Evolutionary conservation across 64 coral and sea anemone species (phyloP), one percentile per base, ranked within the genome.

Genomic region (Montipora cactus): DNA sequence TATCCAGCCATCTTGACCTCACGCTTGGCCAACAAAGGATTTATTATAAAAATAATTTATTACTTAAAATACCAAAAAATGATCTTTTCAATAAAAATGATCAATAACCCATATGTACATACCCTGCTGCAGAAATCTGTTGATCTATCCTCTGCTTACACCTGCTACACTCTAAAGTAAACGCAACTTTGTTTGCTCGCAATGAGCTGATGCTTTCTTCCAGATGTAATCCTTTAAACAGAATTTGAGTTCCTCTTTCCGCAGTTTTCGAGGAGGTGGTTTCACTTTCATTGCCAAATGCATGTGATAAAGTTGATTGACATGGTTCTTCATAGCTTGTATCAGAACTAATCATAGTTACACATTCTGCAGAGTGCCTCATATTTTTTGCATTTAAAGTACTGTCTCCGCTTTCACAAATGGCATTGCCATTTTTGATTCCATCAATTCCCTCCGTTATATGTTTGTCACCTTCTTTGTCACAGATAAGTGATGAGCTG

Each of bases 231-330:
- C 79, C 95, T 48, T 67, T 91, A 19, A 99, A 94, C 74, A 90
- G 91, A 25, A 99, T 90, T 87, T 96, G 92, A 90, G 98, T 99
- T 81, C 98, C 98, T 28, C 77, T 94, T 23, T 83, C 93, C 1
- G 70, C 50, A 91, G 4, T 18, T 19, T 47, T 83, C 19, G 4
- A 21, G 0, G 23, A 21, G 12, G 62, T 57, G 11, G 19, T 1
- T 28, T 95, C 58, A 18, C n/a, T 1, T 28, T 95, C 58, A 18
- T 57, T 53, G 1, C 15, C 37, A 4, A 18, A 12, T 51, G 10
- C 21, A 16, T 50, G 7, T 86, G 66, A 23, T 71, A 70, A 44
- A 3, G 8, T 51, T 84, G 72, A 69, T 37, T 25, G 14, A 47
- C 50, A 45, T 18, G 2, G 7, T 47, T 68, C n/a, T 64, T 67